Base-by-base conservation (phyloP, 2,888 invertebrate genomes). In the Chironomus riparius region DNA sequence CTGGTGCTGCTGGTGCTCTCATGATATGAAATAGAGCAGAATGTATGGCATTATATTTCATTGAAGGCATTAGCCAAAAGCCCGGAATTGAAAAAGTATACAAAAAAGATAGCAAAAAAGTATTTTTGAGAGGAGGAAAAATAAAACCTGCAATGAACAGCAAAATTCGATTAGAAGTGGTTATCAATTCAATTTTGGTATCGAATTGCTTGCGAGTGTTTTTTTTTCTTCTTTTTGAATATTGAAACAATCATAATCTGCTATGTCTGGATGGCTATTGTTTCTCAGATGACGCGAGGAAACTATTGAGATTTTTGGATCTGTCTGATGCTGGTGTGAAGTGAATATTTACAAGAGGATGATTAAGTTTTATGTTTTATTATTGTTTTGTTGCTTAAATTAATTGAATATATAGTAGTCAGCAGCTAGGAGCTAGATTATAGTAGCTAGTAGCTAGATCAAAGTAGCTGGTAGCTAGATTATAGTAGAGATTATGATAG, bases 141-240 rank as follows among this genome's bases (percentile, higher is more conserved):
- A 50, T 4, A 24, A 21, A 65, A 65, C 21, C 22, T 65, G 65
- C 65, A 65, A 22, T 65, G 65, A 65, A 65, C 65, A 65, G 65
- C 65, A 65, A 56, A 65, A 65, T 65, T 65, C 65, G 65, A 65
- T 65, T 65, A 65, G 65, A 65, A 65, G 22, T 22, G 65, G 65
- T 65, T 65, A 65, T 65, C 65, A 65, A 65, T 65, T 65, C 65
- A 65, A 65, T 65, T 65, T n/a, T 65, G 24, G 21, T 24, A 21
- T 21, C 22, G 65, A 65, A 65, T 65, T 65, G 65, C 65, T 65
- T 22, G 22, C 10, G 65, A 65, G 10, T 65, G 65, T 5, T 13
- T 65, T 65, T 62, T 62, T 62, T 62, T 6, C 2, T 0, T 24
- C 4, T 22, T 62, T 6, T 62, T 10, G 24, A 22, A 65, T 22